These are phyloP conservation scores for Ectemnius cavifrons DNA, from an alignment of 2,888 invertebrate species.

Conservation along the genomic window DNA sequence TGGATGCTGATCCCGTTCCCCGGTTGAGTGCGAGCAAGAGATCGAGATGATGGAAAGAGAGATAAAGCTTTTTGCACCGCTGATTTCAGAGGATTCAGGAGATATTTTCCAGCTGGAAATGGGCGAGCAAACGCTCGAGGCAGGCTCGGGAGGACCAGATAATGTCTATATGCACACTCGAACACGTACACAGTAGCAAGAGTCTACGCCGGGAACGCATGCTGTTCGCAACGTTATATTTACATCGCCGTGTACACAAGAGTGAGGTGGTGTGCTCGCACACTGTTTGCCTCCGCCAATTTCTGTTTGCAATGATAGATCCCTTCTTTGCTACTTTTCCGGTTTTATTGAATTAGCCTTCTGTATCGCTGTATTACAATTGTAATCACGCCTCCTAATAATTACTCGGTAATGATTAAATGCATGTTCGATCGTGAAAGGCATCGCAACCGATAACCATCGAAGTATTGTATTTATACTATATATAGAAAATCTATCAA, in stretches of 20 bases:
- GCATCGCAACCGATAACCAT: no score
- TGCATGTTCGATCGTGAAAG: no score
- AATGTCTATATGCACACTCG: slow-evolving; percentile 54
- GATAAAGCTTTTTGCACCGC: background rate
- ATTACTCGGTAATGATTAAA: no score
- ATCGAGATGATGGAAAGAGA: no score
- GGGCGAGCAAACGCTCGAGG: slow-evolving; percentile 49
- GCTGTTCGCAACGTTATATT: slow-evolving; percentile 29
- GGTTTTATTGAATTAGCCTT: background rate
- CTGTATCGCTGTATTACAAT: no score
- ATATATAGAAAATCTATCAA: no score
- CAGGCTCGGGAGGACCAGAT: slow-evolving; percentile 41
- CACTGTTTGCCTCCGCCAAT: background rate
- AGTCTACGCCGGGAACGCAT: slow-evolving; percentile 11
- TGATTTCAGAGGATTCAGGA: slow-evolving; percentile 25
- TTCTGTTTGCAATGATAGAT: background rate
- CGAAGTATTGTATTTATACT: no score
- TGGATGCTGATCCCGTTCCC: background rate
- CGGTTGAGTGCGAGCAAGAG: slow-evolving; percentile 2
- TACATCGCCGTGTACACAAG: slow-evolving; percentile 26
- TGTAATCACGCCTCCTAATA: no score
- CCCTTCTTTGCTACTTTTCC: no score
- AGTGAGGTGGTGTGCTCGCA: background rate
- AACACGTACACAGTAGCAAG: slow-evolving; percentile 14
- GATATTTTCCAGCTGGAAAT: slow-evolving; percentile 49